Conservation (phyloP, 2,797 vertebrate genomes). For the Perodicticus potto region DNA sequence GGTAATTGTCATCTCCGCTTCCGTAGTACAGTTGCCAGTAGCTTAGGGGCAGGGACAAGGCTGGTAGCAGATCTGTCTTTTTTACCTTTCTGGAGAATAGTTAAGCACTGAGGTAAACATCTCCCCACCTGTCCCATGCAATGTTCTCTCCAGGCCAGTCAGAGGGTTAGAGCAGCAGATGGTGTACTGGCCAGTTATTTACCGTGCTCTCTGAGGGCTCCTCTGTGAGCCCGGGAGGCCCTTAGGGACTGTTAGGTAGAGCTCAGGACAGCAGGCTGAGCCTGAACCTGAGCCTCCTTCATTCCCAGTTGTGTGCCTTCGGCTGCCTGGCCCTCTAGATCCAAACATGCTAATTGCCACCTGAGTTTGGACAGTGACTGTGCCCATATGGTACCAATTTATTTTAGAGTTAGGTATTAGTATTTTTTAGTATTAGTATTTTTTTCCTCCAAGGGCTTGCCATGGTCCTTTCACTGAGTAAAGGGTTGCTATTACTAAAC, state of each 20-base stretch:
- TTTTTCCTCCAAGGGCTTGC: background rate
- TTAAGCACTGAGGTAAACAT: background rate
- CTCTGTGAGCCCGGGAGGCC: background rate
- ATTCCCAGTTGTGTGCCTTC: background rate
- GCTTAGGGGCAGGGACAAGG: constrained; percentile 1
- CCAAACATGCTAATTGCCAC: background rate
- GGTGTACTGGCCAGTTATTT: constrained; percentile 5
- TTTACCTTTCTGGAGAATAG: constrained; percentile 42
- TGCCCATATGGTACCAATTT: background rate
- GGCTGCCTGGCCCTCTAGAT: background rate
- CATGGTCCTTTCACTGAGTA: constrained; percentile 42
- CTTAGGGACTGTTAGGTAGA: background rate
- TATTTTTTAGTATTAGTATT: background rate
- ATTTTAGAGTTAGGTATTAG: constrained; percentile 27
- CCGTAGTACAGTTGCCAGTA: background rate
- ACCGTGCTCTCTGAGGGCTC: background rate
- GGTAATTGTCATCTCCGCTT: background rate
- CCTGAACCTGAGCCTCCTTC: background rate
- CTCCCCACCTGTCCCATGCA: background rate
- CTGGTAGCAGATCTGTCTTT: constrained; percentile 20
- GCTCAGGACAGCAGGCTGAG: background rate
- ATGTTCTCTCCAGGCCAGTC: background rate
- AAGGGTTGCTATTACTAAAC: constrained; percentile 22
- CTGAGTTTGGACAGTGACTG: background rate
- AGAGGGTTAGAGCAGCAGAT: background rate